Evolutionary conservation across 2,797 vertebrate species (phyloP), one percentile per base, ranked within the genome.

Genomic region (Oceanodroma leucorhoa): DNA sequence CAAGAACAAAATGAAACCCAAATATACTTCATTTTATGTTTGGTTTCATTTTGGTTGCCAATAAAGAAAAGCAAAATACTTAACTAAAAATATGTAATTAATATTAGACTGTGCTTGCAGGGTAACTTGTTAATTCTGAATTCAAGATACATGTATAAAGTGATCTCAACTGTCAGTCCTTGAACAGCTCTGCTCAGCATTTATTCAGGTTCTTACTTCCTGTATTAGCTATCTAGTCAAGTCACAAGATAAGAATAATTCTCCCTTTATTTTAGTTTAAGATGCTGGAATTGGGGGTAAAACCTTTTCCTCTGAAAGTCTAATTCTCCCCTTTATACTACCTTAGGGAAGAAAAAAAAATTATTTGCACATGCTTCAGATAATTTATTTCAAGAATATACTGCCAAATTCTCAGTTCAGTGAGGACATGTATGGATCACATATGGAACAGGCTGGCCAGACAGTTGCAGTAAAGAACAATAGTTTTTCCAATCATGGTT

Each of bases 391-490:
- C 18, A 58, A 36, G 55, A 81, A 90, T 69, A 69, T 50, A 84
- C 53, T 85, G 90, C 83, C 75, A 95, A 82, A 72, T 87, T 89
- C 51, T 80, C 43, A 85, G 83, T 81, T 95, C 92, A 95, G 95
- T 95, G 93, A 93, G 87, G 92, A 76, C 40, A 90, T 27, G 10
- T 76, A 95, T 32, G 48, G 72, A 87, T n/a, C 9, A 9, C 36
- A 54, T 32, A 94, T 92, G 96, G 94, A 97, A 97, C 66, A 95
- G 94, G 96, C 55, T 89, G 96, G 93, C 73, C 80, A 82, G 51
- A 58, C 32, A 34, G 32, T 1, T 55, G 43, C 29, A 90, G n/a
- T 20, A 9, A 72, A 65, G 15, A 86, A 1, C 2, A 72, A 0
- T 1, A 41, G 8, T 16, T 85, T 62, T 54, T 48, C 18, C 46